These are phyloP conservation scores for Coryphaenoides rupestris DNA, from an alignment of 2,113 vertebrate species.

Conservation along the genomic window DNA sequence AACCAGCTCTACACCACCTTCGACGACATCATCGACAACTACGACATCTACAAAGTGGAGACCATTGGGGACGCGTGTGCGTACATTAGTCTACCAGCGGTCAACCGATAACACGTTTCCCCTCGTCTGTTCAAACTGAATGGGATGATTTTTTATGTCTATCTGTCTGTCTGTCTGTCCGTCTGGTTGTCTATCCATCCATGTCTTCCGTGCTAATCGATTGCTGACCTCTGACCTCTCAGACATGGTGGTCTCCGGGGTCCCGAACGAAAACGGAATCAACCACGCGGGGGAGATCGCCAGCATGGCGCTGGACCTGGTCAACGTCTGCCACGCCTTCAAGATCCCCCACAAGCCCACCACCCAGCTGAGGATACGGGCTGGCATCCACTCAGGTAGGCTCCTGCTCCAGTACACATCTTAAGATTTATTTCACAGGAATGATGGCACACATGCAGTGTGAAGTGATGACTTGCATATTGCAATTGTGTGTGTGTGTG, in stretches of 20 bases:
- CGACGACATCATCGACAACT: constrained; percentile 78
- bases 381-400: constrained; percentile 74
- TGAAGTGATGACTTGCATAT: too few species aligned
- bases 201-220: not conserved
- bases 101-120: not conserved
- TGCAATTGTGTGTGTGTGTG: too few species aligned
- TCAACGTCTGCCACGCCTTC: constrained; percentile 67
- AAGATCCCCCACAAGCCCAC: constrained; percentile 75
- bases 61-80: constrained; percentile 79
- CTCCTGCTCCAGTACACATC: not conserved
- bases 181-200: not conserved
- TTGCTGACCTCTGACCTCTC: constrained; percentile 7
- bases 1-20: constrained; percentile 80
- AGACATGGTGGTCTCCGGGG: constrained; percentile 80
- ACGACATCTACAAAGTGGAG: constrained; percentile 79
- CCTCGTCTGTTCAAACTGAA: not conserved
- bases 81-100: constrained; percentile 21
- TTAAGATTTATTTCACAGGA: too few species aligned
- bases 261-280: constrained; percentile 74
- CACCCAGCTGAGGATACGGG: constrained; percentile 72
- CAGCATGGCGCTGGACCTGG: constrained; percentile 74
- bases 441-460: too few species aligned
- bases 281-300: constrained; percentile 73
- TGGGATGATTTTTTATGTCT: not conserved
- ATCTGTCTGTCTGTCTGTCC: too few species aligned